Evolutionary conservation across 1,140 invertebrate species (phyloP), one percentile per base, ranked within the genome.

Genomic region (Plodia interpunctella): DNA sequence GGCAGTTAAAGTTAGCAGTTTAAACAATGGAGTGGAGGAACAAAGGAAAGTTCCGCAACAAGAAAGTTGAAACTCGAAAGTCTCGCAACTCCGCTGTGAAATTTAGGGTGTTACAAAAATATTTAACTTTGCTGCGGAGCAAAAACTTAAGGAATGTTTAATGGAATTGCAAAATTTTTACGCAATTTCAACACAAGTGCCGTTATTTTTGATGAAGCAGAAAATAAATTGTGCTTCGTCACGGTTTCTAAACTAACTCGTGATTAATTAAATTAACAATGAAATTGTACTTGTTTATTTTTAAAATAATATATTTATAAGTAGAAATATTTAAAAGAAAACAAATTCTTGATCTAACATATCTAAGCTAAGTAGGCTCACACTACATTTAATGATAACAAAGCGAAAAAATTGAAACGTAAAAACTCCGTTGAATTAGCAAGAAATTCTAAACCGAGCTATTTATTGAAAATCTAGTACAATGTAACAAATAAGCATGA

Each of bases 21-120:
- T 21, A 17, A 18, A 59, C 57, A 59, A 59, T 60, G 19, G 35
- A 32, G 28, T 44, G 21, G 15, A 44, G 35, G 28, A 55, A 55
- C 20, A 60, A 55, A 55, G 19, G 49, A 53, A 53, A 51, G 35
- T 63, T 58, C 52, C 55, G 51, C 55, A 63, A 58, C 20, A 38
- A 32, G 59, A 49, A 35, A 59, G 49, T 51, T 51, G 49, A 49
- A 18, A 19, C n/a, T 32, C 32, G 25, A 59, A 57, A 60, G 58
- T 19, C 52, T 44, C 18, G 57, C n/a, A 25, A 11, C 51, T 10
- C 51, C 17, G 30, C 53, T 49, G 35, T 38, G 54, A 56, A 61
- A 56, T 51, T 55, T 50, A 49, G 11, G 54, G 38, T 44, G 53
- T 60, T 55, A 55, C 50, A 57, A 57, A 60, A 60, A 54, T 15